phyloP scores from a whole-genome alignment of 2,113 vertebrate species.

The Hemiscyllium ocellatum region DNA sequence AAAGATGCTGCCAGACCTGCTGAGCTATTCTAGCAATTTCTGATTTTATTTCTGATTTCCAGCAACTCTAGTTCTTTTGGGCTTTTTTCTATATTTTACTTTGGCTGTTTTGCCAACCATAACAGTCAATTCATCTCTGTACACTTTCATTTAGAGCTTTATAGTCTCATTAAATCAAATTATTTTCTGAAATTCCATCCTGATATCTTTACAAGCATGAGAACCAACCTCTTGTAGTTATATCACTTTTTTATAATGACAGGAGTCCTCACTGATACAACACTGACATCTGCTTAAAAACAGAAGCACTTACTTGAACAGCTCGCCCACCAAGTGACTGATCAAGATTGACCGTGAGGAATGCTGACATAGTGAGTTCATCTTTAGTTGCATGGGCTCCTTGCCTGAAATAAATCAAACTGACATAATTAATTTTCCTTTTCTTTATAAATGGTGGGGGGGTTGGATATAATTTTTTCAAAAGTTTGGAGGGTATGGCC shows the following conservation, averaged over 20 bases:
- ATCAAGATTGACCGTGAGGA: conserved; percentile 82
- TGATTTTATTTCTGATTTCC: too few species aligned
- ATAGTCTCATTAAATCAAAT: neutral
- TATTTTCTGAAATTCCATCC: neutral
- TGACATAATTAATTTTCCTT: neutral
- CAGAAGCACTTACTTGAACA: conserved; percentile 65
- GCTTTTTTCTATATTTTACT: neutral
- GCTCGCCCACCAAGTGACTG: conserved; percentile 65
- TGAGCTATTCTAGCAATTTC: too few species aligned
- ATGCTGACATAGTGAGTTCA: conserved; percentile 77
- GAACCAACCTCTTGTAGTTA: neutral
- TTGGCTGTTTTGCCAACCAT: neutral
- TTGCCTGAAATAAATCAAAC: conserved; percentile 62
- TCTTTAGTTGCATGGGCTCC: conserved; percentile 68
- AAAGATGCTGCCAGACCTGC: too few species aligned
- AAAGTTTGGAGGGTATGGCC: neutral
- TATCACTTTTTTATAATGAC: too few species aligned
- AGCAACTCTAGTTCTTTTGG: too few species aligned
- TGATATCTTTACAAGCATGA: neutral
- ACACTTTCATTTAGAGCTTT: neutral
- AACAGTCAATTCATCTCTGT: neutral
- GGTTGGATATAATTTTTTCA: neutral
- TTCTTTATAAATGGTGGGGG: neutral
- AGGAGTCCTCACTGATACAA: neutral
- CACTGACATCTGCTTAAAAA: neutral